These are phyloP conservation scores for Channa argus DNA, from an alignment of 2,113 vertebrate species.

Conservation along the genomic window DNA sequence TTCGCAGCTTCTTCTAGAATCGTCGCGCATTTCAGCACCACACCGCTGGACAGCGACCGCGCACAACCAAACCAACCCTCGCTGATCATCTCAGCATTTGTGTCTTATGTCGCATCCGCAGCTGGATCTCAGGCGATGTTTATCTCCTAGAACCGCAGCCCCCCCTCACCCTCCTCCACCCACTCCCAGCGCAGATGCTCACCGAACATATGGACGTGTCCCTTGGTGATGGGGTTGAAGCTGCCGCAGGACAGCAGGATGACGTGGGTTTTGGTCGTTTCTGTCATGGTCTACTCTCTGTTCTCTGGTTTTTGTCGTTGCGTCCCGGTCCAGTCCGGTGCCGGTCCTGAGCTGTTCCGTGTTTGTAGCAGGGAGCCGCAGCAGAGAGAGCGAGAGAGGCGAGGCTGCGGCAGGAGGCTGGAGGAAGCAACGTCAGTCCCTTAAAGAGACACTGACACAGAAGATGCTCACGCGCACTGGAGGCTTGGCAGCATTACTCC, in stretches of 20 bases:
- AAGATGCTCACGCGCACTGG: too few relatives aligned
- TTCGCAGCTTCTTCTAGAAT: neutral
- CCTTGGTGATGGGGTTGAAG: constrained; percentile 97
- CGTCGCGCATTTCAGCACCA: constrained; percentile 57
- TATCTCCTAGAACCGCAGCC: neutral
- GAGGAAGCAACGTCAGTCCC: constrained; percentile 40
- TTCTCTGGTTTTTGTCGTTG: neutral
- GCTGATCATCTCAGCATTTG: neutral
- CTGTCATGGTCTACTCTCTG: constrained; percentile 84
- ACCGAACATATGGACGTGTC: constrained; percentile 99
- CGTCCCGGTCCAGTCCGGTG: constrained; percentile 35
- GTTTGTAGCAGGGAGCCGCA: constrained; percentile 15
- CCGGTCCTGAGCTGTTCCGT: constrained; percentile 23
- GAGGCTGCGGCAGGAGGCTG: constrained; percentile 49
- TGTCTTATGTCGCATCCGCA: accelerated
- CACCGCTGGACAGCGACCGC: constrained; percentile 31
- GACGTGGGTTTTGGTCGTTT: constrained; percentile 93
- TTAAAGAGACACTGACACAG: constrained; percentile 26
- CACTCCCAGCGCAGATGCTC: constrained; percentile 62
- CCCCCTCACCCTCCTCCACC: neutral
- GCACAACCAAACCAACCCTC: neutral
- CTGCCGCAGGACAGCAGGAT: constrained; percentile 96
- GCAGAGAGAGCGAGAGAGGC: constrained; percentile 17
- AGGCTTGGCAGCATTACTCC: too few relatives aligned
- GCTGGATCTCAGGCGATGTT: neutral